Evolutionary conservation across 2,113 vertebrate species (phyloP).

Genomic region (Perca fluviatilis): DNA sequence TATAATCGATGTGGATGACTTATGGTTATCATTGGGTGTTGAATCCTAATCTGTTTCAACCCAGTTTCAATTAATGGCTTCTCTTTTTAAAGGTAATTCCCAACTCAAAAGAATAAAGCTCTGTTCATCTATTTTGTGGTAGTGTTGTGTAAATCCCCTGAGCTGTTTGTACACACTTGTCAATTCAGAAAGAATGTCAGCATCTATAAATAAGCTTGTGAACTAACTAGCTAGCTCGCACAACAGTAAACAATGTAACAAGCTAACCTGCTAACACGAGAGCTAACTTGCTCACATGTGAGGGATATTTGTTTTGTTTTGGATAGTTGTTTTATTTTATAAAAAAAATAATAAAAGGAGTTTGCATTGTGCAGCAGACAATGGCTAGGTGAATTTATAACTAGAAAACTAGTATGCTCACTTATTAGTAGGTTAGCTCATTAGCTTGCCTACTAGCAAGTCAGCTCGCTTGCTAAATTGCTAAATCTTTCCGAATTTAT

Average conservation of each 20-base stretch:
- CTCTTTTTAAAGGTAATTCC: constrained; percentile 8
- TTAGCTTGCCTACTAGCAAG: not conserved
- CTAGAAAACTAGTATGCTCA: too few relatives aligned
- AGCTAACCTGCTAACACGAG: too few relatives aligned
- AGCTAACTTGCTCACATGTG: not conserved
- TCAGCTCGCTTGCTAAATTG: not conserved
- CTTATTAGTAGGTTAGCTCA: too few relatives aligned
- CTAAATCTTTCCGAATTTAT: not conserved
- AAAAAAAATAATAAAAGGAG: too few relatives aligned
- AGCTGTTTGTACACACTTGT: not conserved
- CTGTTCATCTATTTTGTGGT: not conserved
- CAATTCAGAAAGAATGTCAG: not conserved
- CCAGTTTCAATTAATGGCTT: not conserved
- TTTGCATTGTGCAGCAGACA: too few relatives aligned
- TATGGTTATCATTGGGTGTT: not conserved
- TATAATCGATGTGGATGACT: not conserved
- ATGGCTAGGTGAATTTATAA: too few relatives aligned
- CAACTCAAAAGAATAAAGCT: not conserved
- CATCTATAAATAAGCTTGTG: not conserved
- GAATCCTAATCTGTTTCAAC: not conserved
- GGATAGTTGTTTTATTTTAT: too few relatives aligned
- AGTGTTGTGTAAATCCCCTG: not conserved
- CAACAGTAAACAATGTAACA: not conserved
- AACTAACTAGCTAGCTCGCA: not conserved
- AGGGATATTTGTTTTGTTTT: not conserved